Percentiles rank a stretch among this genome's conserved stretches.
These are phyloP conservation scores for Chrysogorgia sp. DNA, from an alignment of 92 coral and sea anemone species.

Conservation along the genomic window DNA sequence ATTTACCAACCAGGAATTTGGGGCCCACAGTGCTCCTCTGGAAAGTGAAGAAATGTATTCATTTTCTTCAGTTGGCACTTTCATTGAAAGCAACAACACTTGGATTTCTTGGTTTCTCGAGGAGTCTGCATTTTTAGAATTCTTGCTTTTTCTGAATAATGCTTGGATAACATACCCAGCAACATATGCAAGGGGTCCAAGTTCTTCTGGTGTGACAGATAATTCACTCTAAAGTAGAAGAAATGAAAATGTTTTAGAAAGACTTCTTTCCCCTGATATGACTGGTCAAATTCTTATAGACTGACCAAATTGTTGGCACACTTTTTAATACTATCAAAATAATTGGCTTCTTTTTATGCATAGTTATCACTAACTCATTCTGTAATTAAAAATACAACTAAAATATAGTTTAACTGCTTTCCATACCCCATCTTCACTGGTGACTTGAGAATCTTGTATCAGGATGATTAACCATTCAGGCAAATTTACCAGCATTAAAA, in stretches of 20 bases:
- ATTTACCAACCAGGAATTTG: conserved; percentile 20
- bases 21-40: conserved; percentile 34
- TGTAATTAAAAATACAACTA: no score
- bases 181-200: conserved; percentile 19
- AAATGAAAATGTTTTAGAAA: no score
- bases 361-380: no score
- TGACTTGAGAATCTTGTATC: not conserved
- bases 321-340: no score
- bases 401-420: no score
- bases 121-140: not conserved
- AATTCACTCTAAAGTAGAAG: not conserved
- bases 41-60: conserved; percentile 16
- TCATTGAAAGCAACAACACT: conserved; percentile 19
- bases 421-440: not conserved
- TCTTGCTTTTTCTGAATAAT: conserved; percentile 20
- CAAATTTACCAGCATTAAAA: not conserved
- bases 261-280: no score
- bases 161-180: conserved; percentile 9
- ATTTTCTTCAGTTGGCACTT: conserved; percentile 1
- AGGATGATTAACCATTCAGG: not conserved
- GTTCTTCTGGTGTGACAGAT: not conserved
- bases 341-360: no score
- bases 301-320: no score
- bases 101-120: conserved; percentile 24
- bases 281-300: no score